A percentile compares a stretch with the other conserved stretches of the same genome.
These are phyloP conservation scores for Branchellion lobata DNA, from an alignment of 2,888 invertebrate genomes.

Conservation along the genomic window DNA sequence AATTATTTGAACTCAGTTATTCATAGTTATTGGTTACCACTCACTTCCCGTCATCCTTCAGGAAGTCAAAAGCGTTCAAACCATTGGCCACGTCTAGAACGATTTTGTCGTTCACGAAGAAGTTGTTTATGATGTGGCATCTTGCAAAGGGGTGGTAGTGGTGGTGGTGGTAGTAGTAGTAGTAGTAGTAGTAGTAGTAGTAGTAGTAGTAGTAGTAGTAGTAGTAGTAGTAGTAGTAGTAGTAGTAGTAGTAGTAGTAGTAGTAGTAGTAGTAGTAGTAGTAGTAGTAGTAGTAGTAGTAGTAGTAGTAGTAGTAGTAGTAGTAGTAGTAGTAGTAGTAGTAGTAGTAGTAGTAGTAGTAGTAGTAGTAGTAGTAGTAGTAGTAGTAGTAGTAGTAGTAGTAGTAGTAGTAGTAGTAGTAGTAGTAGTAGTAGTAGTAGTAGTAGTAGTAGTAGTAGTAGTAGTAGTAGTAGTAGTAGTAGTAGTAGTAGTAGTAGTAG, in stretches of 20 bases:
- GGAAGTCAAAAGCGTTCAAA: slow-evolving; percentile 4
- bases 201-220: slow-evolving; percentile 41
- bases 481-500: slow-evolving; percentile 1
- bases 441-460: slow-evolving; percentile 25
- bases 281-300: slow-evolving; percentile 34
- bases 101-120: not conserved
- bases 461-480: slow-evolving; percentile 27
- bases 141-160: slow-evolving; percentile 62
- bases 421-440: slow-evolving; percentile 11
- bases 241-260: slow-evolving; percentile 29
- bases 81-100: not conserved
- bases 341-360: slow-evolving; percentile 37
- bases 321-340: slow-evolving; percentile 43
- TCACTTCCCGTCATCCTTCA: not conserved
- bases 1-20: too few relatives aligned
- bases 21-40: too few relatives aligned
- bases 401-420: slow-evolving; percentile 11
- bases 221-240: slow-evolving; percentile 37
- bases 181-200: slow-evolving; percentile 31
- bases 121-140: slow-evolving; percentile 78
- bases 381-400: slow-evolving; percentile 16
- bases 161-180: slow-evolving; percentile 16
- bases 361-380: slow-evolving; percentile 34
- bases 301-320: slow-evolving; percentile 43
- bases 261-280: slow-evolving; percentile 37